phyloP scores from a whole-genome alignment of 2,113 vertebrate species.

The Lucifuga dentata region DNA sequence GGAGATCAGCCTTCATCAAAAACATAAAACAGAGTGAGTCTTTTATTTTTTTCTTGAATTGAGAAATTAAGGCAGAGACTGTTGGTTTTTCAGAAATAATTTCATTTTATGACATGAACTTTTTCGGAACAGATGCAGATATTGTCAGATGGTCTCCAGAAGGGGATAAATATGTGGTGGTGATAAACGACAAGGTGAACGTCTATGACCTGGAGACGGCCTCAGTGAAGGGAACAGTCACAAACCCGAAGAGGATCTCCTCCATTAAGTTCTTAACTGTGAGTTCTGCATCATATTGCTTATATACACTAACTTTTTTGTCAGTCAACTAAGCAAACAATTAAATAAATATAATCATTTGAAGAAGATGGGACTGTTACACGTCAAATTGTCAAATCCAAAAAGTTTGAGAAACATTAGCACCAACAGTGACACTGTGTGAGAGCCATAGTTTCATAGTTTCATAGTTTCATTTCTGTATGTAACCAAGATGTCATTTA shows the following conservation, averaged over 20 bases:
- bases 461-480: no score
- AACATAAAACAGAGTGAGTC: conserved; percentile 95
- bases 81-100: conserved; percentile 11
- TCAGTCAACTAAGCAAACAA: no score
- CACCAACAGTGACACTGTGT: no score
- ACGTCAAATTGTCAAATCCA: no score
- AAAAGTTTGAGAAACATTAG: no score
- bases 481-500: no score
- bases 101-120: neutral
- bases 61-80: neutral
- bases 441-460: no score
- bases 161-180: conserved; percentile 89
- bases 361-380: no score
- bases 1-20: conserved; percentile 96
- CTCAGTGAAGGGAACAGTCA: conserved; percentile 84
- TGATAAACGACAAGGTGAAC: conserved; percentile 84
- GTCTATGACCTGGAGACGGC: conserved; percentile 91
- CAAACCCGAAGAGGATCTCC: conserved; percentile 88
- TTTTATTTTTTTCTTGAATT: neutral
- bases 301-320: no score
- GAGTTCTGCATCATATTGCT: no score
- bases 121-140: conserved; percentile 86
- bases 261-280: conserved; percentile 91
- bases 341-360: no score
- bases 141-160: conserved; percentile 94